phyloP scores from a whole-genome alignment of 2,113 vertebrate genomes.

The Otus sunia region DNA sequence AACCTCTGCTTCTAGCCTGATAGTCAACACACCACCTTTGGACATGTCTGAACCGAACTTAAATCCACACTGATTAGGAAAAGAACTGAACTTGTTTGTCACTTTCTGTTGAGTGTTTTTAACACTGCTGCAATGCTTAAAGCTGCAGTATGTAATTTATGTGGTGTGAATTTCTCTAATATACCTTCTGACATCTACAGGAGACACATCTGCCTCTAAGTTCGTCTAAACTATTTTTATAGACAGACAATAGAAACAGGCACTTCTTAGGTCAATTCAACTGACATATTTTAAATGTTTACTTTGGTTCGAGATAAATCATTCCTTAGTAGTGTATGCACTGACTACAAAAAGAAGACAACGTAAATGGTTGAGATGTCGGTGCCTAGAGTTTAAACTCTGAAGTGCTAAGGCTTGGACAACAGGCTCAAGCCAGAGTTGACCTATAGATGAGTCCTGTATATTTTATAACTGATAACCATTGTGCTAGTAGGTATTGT shows the following conservation, averaged over 20 bases:
- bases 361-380: not conserved
- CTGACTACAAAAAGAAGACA: not conserved
- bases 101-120: not conserved
- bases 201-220: not conserved
- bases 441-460: too few species aligned
- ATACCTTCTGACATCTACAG: not conserved
- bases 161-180: not conserved
- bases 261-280: not conserved
- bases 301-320: rapidly evolving
- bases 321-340: not conserved
- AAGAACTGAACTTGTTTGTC: not conserved
- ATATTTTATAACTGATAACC: too few species aligned
- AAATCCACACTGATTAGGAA: not conserved
- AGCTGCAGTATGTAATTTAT: not conserved
- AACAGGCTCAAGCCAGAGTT: too few species aligned
- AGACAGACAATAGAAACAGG: not conserved
- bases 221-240: not conserved
- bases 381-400: not conserved
- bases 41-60: not conserved
- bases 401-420: too few species aligned
- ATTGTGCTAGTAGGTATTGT: too few species aligned
- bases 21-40: not conserved
- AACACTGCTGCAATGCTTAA: not conserved
- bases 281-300: not conserved
- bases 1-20: not conserved